Evolutionary conservation across 1,140 invertebrate species (phyloP), one percentile per base, ranked within the genome.

Genomic region (Marisa cornuarietis): DNA sequence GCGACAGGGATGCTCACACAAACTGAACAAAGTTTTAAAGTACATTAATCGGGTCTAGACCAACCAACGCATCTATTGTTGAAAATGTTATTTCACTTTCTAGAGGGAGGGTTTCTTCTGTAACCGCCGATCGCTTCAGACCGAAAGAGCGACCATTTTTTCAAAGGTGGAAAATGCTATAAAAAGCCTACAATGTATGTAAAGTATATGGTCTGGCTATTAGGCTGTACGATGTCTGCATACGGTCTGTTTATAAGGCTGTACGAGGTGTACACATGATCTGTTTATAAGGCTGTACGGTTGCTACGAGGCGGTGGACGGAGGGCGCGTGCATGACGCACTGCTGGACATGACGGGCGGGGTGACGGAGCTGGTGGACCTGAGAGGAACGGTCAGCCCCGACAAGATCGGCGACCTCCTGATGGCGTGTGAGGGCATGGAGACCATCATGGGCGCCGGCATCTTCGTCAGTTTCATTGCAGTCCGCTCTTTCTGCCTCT

Each of bases 321-420:
- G 93, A 1, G 93, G 93, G 5, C 92, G 92, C 72, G 85, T 94
- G 18, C 90, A 91, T 58, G 93, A 94, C 85, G 93, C 93, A 24
- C 85, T 94, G 18, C 92, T 93, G 52, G 93, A 94, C 83, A 90
- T 94, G 76, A 94, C 93, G 2, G 93, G 93, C 54, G 93, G 93
- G 54, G 91, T 94, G 16, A 91, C 93, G 10, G 93, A 93, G 83
- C 90, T 86, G n/a, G 89, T 93, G 58, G 86, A 92, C 71, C 85
- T 94, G 18, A 86, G 83, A 18, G 76, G 79, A 83, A 90, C 83
- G 88, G 63, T 63, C 11, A 73, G 86, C n/a, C 82, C 83, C n/a
- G 61, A 78, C 14, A 83, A 88, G 63, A 83, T 93, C 3, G 92
- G 89, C 79, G 87, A 91, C 52, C 81, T 86, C n/a, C 83, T 93